These are phyloP conservation scores for Bursaphelenchus okinawaensis DNA, from an alignment of 2,888 invertebrate species.

Conservation along the genomic window DNA sequence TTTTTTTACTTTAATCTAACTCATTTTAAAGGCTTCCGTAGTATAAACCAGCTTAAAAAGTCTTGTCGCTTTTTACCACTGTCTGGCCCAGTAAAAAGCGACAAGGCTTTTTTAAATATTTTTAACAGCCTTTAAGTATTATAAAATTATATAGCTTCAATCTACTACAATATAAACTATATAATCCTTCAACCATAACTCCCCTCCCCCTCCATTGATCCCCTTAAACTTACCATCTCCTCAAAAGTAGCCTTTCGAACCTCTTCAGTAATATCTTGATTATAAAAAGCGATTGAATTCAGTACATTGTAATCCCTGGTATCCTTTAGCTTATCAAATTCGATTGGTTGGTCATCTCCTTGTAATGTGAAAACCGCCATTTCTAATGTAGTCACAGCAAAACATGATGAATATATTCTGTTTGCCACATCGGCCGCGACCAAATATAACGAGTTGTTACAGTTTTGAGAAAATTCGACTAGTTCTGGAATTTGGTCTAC, in stretches of 20 bases:
- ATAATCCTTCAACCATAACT: too few species aligned
- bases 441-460: conserved; percentile 29
- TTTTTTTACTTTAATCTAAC: not conserved
- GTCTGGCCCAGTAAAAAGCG: too few species aligned
- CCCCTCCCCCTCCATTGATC: too few species aligned
- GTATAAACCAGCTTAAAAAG: too few species aligned
- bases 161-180: too few species aligned
- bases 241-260: conserved; percentile 25
- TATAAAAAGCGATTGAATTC: conserved; percentile 20
- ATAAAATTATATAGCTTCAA: too few species aligned
- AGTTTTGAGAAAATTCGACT: conserved; percentile 20
- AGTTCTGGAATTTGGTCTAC: conserved; percentile 31
- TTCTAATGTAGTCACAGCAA: conserved; percentile 35
- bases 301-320: conserved; percentile 32
- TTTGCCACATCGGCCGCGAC: conserved; percentile 33
- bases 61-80: too few species aligned
- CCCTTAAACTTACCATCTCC: conserved; percentile 36
- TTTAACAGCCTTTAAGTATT: too few species aligned
- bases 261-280: conserved; percentile 19
- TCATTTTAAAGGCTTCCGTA: too few species aligned
- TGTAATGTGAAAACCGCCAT: conserved; percentile 29
- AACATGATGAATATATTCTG: conserved; percentile 33
- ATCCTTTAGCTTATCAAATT: conserved; percentile 3
- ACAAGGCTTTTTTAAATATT: too few species aligned
- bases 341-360: conserved; percentile 36